phyloP scores from a whole-genome alignment of 2,113 vertebrate species.

The Sphaerodactylus townsendi region DNA sequence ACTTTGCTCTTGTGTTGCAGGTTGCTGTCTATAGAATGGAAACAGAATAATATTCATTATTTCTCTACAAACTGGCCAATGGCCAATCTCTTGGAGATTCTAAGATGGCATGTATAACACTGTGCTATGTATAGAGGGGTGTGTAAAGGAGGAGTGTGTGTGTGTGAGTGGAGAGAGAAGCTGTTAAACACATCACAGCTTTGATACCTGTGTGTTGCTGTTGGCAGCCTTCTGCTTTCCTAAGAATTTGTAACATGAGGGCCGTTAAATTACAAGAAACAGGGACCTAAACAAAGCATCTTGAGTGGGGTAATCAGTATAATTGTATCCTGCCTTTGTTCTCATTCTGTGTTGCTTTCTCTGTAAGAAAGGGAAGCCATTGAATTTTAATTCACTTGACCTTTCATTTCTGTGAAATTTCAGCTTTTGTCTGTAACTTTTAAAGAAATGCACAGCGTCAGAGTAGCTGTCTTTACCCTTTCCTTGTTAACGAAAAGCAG shows the following conservation, averaged over 20 bases:
- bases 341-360: not conserved
- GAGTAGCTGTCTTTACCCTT: not conserved
- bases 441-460: not conserved
- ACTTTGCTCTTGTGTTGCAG: not conserved
- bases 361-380: not conserved
- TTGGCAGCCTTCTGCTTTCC: not conserved
- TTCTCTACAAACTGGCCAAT: not conserved
- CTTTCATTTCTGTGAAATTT: conserved; percentile 21
- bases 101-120: not conserved
- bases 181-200: not conserved
- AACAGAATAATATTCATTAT: not conserved
- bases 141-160: not conserved
- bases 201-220: not conserved
- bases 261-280: not conserved
- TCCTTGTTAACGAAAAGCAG: not conserved
- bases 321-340: not conserved
- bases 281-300: accelerated
- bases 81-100: not conserved
- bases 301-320: not conserved
- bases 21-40: not conserved
- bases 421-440: not conserved
- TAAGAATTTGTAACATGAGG: not conserved
- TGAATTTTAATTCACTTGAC: not conserved
- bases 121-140: not conserved
- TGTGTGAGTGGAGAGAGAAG: not conserved